Percentiles rank a stretch among this genome's conserved stretches.
phyloP scores from a whole-genome alignment of 2,113 vertebrate genomes.

The Poecile atricapillus region DNA sequence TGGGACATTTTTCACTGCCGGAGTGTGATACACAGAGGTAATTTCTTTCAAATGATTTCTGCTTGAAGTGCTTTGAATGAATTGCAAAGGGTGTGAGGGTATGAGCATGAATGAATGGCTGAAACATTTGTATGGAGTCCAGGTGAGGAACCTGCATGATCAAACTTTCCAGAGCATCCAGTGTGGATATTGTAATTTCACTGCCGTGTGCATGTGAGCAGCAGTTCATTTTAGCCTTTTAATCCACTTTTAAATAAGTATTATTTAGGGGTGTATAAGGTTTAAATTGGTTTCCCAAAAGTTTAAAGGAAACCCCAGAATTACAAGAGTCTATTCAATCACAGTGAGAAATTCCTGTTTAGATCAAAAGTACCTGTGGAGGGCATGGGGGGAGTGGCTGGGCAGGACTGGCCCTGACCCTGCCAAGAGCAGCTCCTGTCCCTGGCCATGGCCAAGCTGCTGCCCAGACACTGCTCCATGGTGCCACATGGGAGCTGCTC shows the following conservation, averaged over 20 bases:
- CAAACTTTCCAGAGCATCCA: constrained; percentile 5
- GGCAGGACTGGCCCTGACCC: background rate
- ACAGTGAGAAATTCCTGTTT: background rate
- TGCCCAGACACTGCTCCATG: background rate
- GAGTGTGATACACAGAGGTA: constrained; percentile 56
- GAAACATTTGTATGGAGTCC: background rate
- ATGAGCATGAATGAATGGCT: constrained; percentile 12
- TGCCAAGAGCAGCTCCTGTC: background rate
- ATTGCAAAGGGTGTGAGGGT: constrained; percentile 36
- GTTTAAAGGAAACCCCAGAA: constrained; percentile 9
- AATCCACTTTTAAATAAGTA: background rate
- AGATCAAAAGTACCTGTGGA: background rate
- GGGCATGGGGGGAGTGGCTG: background rate
- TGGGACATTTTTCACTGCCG: constrained; percentile 59
- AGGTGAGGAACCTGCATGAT: background rate
- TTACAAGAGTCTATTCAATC: background rate
- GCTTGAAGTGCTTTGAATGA: constrained; percentile 71
- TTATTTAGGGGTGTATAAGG: background rate
- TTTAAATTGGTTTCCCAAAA: constrained; percentile 6
- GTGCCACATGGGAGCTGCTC: background rate
- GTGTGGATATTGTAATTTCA: background rate
- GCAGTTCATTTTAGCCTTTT: background rate
- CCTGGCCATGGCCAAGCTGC: background rate
- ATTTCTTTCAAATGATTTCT: constrained; percentile 75
- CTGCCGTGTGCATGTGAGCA: background rate